These are phyloP conservation scores for Sepioteuthis lessoniana DNA, from an alignment of 2,888 invertebrate species.

Conservation along the genomic window DNA sequence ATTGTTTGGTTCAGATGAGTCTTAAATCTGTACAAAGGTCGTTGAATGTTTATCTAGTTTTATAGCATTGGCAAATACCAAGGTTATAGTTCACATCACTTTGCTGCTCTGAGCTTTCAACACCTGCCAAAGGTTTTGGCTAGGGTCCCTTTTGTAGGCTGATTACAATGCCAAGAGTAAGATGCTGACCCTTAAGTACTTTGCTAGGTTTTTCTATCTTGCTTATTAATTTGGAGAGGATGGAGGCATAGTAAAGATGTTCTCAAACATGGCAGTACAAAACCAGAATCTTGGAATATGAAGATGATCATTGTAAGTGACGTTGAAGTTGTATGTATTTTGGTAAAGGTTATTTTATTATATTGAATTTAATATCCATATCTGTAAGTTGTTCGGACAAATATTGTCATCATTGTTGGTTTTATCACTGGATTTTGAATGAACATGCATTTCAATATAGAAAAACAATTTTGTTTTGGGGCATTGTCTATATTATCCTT, in stretches of 20 bases:
- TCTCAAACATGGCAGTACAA: background rate
- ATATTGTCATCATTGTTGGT: too few relatives aligned
- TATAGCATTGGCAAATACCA: background rate
- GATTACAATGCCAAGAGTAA: background rate
- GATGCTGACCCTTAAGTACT: background rate
- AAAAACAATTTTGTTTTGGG: too few relatives aligned
- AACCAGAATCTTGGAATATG: background rate
- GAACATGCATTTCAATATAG: too few relatives aligned
- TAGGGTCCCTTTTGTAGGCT: background rate
- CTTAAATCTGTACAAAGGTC: background rate
- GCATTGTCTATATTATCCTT: too few relatives aligned
- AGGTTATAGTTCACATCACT: background rate
- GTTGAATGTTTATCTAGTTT: background rate
- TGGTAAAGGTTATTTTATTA: too few relatives aligned
- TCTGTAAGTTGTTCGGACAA: too few relatives aligned
- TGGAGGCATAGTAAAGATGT: background rate
- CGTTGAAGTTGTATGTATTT: too few relatives aligned
- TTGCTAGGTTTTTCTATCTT: background rate
- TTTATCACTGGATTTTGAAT: too few relatives aligned
- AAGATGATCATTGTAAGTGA: too few relatives aligned
- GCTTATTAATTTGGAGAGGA: background rate
- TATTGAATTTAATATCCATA: too few relatives aligned
- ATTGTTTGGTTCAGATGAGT: too few relatives aligned
- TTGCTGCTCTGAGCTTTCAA: background rate
- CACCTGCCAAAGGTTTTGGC: conserved; percentile 19